phyloP scores from a whole-genome alignment of 2,113 vertebrate genomes.

The Platysteira castanea region DNA sequence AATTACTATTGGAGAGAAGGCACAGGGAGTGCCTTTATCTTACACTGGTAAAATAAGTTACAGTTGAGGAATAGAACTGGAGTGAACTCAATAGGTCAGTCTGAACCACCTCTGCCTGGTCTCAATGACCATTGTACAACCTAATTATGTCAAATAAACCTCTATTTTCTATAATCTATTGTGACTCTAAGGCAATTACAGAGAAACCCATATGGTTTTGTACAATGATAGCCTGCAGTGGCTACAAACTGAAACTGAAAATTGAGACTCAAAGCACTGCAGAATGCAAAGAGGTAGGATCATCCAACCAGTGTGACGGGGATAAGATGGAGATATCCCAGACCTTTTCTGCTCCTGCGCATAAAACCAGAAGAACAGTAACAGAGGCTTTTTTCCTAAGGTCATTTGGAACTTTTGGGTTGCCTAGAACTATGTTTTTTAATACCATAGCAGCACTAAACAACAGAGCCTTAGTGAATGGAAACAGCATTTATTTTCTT shows the following conservation, averaged over 20 bases:
- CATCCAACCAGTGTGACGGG: rapidly evolving
- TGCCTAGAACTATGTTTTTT: background rate
- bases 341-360: background rate
- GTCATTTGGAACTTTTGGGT: background rate
- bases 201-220: background rate
- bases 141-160: background rate
- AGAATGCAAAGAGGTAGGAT: background rate
- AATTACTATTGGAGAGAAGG: background rate
- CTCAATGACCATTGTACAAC: background rate
- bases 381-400: background rate
- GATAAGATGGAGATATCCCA: background rate
- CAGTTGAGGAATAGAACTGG: background rate
- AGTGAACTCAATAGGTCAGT: background rate
- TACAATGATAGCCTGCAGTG: background rate
- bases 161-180: background rate
- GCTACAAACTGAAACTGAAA: background rate
- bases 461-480: background rate
- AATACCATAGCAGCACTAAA: background rate
- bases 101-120: background rate
- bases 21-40: background rate
- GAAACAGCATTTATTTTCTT: background rate
- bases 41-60: background rate
- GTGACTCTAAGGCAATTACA: background rate
- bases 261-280: background rate
- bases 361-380: background rate